Conservation (phyloP, 2,888 invertebrate genomes). For the Caenorhabditis imperialis region DNA sequence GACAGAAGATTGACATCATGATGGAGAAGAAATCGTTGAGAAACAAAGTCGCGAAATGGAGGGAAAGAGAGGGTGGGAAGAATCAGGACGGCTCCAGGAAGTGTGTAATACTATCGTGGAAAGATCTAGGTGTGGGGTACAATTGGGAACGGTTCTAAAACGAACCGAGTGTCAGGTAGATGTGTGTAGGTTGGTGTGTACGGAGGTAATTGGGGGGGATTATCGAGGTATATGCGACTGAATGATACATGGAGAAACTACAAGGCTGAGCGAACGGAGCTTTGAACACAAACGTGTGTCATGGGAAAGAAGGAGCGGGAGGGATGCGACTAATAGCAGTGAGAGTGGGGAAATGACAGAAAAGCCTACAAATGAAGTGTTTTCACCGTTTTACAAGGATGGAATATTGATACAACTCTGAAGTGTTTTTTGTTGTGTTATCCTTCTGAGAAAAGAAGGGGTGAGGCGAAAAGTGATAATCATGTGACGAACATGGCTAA, state of each 20-base stretch:
- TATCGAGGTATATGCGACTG: slow-evolving; percentile 1
- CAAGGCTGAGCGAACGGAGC: no score
- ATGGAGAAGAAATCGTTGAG: slow-evolving; percentile 11
- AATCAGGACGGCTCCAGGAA: slow-evolving; percentile 24
- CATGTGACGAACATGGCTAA: slow-evolving; percentile 52
- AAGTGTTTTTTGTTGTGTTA: not conserved
- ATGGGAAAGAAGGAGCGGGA: slow-evolving; percentile 15
- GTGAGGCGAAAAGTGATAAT: slow-evolving; percentile 39
- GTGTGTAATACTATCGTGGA: slow-evolving; percentile 38
- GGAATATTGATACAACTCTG: slow-evolving; percentile 12
- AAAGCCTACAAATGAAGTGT: slow-evolving; percentile 49
- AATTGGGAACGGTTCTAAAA: slow-evolving; percentile 20
- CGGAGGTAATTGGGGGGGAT: slow-evolving; percentile 6
- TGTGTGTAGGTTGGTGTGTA: not conserved
- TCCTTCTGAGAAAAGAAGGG: not conserved
- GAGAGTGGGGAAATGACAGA: slow-evolving; percentile 6
- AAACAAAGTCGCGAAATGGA: not conserved
- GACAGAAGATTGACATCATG: slow-evolving; percentile 4
- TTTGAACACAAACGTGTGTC: no score
- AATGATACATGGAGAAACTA: slow-evolving; percentile 7
- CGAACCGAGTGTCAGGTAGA: slow-evolving; percentile 3
- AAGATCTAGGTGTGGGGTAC: slow-evolving; percentile 12
- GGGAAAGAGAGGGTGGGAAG: not conserved
- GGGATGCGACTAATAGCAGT: slow-evolving; percentile 10
- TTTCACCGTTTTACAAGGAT: slow-evolving; percentile 27